Conservation (phyloP, 1,140 invertebrate genomes). For the Ditylenchus dipsaci region DNA sequence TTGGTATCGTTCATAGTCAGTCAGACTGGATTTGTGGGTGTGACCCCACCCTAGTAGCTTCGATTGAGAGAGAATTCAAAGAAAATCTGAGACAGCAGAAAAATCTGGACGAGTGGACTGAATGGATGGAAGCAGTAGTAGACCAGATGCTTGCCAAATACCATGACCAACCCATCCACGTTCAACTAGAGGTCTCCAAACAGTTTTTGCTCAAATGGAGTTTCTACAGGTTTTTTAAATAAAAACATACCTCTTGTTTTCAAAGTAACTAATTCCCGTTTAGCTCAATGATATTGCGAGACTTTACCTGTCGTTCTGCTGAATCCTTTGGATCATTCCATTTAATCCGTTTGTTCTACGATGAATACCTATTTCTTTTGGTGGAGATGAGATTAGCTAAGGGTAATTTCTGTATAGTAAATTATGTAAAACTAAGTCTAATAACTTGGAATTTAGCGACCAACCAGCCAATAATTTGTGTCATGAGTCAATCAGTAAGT, state of each 20-base stretch:
- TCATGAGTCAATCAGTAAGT: constrained; percentile 67
- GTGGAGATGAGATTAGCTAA: constrained; percentile 92
- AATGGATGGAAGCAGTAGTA: constrained; percentile 75
- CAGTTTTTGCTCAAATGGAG: constrained; percentile 97
- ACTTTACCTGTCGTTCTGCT: constrained; percentile 86
- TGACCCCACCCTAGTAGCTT: constrained; percentile 66
- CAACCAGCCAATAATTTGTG: constrained; percentile 83
- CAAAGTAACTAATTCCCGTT: constrained; percentile 47
- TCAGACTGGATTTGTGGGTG: constrained; percentile 82
- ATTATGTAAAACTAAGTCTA: no score
- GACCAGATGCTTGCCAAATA: constrained; percentile 10
- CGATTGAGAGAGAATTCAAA: constrained; percentile 38
- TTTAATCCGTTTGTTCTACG: constrained; percentile 88
- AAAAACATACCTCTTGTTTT: constrained; percentile 2
- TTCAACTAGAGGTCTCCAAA: constrained; percentile 60
- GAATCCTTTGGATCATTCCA: constrained; percentile 98
- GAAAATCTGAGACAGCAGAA: constrained; percentile 79
- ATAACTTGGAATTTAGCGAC: constrained; percentile 63
- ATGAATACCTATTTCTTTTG: constrained; percentile 98
- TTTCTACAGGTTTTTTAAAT: constrained; percentile 77
- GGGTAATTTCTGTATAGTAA: no score
- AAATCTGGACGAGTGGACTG: constrained; percentile 90
- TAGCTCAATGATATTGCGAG: constrained; percentile 90
- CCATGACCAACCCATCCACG: constrained; percentile 1
- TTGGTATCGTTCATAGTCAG: constrained; percentile 63